A percentile compares a stretch with the other conserved stretches of the same genome.
These are phyloP conservation scores for Mustelus asterias DNA, from an alignment of 2,113 vertebrate genomes.

Conservation along the genomic window DNA sequence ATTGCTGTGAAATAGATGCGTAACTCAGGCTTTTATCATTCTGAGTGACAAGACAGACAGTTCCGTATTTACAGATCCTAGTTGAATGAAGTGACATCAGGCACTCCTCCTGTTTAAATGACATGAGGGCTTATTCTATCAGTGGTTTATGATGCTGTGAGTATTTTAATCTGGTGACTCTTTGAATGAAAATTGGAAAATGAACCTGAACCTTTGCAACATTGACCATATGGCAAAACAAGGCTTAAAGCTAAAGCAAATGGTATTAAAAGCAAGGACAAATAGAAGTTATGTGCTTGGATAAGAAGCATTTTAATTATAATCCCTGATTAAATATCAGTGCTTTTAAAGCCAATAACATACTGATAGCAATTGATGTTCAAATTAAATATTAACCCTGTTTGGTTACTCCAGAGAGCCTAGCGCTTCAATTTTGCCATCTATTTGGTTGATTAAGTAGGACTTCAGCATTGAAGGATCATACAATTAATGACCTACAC, in stretches of 20 bases:
- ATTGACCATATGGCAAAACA: constrained; percentile 56
- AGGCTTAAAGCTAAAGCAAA: constrained; percentile 59
- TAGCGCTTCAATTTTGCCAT: constrained; percentile 17
- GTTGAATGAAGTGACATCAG: constrained; percentile 61
- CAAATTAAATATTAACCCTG: constrained; percentile 36
- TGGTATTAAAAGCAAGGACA: constrained; percentile 57
- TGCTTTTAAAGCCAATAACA: constrained; percentile 45
- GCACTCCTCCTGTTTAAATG: constrained; percentile 59
- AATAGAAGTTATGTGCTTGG: constrained; percentile 45
- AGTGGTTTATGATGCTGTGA: constrained; percentile 56
- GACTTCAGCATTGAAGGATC: constrained; percentile 22
- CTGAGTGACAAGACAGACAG: constrained; percentile 50
- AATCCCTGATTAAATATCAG: constrained; percentile 44
- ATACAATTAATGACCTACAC: constrained; percentile 24
- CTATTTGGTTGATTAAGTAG: constrained; percentile 34
- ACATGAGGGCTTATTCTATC: constrained; percentile 54
- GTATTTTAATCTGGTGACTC: constrained; percentile 54
- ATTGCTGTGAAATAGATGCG: constrained; percentile 65
- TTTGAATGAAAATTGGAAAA: constrained; percentile 39
- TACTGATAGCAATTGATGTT: constrained; percentile 45
- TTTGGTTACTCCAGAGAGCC: constrained; percentile 16
- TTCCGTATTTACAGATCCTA: constrained; percentile 54
- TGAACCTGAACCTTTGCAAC: constrained; percentile 50
- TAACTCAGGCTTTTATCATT: constrained; percentile 58
- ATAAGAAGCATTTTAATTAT: constrained; percentile 52